Evolutionary conservation across 2,797 vertebrate genomes (phyloP).

Genomic region (Platyrinchus mystaceus): DNA sequence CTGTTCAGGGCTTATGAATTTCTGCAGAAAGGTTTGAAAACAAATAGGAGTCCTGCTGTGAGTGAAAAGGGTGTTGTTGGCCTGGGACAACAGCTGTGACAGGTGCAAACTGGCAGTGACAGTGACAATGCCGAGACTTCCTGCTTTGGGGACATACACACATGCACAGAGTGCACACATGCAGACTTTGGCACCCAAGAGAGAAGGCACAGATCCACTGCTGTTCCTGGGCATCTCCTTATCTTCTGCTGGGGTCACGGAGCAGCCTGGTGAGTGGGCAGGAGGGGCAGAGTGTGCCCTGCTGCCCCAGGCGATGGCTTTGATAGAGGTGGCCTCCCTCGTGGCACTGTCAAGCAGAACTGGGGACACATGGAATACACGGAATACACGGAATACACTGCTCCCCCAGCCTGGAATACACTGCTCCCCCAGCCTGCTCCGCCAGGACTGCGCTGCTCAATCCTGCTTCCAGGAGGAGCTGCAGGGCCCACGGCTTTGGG

Average conservation of each 20-base stretch:
- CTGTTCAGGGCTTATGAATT: background rate
- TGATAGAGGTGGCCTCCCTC: fast-evolving
- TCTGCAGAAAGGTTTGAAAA: background rate
- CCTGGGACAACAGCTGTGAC: background rate
- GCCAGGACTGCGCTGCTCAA: fast-evolving
- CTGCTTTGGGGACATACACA: background rate
- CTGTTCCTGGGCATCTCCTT: background rate
- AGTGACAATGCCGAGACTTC: background rate
- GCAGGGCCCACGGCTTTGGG: background rate
- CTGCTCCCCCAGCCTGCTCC: background rate
- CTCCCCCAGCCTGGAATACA: background rate
- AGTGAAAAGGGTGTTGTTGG: background rate
- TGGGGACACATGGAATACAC: background rate
- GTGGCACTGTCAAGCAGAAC: fast-evolving
- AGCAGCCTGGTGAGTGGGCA: fast-evolving
- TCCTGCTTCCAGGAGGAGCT: fast-evolving
- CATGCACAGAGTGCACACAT: fast-evolving
- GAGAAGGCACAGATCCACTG: fast-evolving
- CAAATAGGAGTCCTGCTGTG: background rate
- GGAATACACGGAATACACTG: no score
- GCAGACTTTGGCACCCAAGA: background rate
- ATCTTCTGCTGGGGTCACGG: background rate
- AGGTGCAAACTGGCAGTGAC: background rate
- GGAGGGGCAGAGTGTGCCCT: fast-evolving
- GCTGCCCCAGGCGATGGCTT: background rate